Conservation (phyloP, 2,113 vertebrate species). For the Rhabdomys dilectus region DNA sequence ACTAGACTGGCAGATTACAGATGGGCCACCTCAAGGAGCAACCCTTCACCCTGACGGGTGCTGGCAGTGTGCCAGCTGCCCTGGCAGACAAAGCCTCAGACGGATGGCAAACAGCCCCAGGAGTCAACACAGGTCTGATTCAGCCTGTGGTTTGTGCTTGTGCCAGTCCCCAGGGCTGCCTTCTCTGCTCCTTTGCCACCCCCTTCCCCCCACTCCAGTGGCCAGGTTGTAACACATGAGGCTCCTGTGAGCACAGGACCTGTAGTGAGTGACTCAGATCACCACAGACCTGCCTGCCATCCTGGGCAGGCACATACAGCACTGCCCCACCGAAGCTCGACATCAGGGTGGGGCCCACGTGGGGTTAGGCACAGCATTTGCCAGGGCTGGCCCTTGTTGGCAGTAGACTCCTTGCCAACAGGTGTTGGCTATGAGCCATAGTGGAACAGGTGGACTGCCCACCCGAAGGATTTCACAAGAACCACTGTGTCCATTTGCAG, state of each 20-base stretch:
- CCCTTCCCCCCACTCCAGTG: background rate
- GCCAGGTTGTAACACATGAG: background rate
- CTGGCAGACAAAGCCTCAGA: constrained; percentile 68
- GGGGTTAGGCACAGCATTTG: background rate
- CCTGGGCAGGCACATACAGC: background rate
- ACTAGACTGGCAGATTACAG: background rate
- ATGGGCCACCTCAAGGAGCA: background rate
- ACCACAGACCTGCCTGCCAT: background rate
- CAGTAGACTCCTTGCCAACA: background rate
- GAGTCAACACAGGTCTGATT: constrained; percentile 38
- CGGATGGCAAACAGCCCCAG: constrained; percentile 69
- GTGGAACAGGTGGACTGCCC: background rate
- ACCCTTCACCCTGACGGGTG: background rate
- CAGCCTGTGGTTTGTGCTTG: background rate
- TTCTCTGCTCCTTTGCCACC: background rate
- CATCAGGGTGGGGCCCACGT: background rate
- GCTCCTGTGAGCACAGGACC: background rate
- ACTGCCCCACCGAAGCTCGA: background rate
- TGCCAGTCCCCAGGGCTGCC: background rate
- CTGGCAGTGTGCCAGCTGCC: constrained; percentile 58
- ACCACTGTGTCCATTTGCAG: background rate
- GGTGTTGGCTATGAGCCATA: background rate
- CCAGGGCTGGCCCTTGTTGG: background rate
- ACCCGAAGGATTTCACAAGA: background rate
- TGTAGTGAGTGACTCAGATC: background rate